Conservation (phyloP, 2,113 vertebrate genomes). For the Antechinus flavipes region DNA sequence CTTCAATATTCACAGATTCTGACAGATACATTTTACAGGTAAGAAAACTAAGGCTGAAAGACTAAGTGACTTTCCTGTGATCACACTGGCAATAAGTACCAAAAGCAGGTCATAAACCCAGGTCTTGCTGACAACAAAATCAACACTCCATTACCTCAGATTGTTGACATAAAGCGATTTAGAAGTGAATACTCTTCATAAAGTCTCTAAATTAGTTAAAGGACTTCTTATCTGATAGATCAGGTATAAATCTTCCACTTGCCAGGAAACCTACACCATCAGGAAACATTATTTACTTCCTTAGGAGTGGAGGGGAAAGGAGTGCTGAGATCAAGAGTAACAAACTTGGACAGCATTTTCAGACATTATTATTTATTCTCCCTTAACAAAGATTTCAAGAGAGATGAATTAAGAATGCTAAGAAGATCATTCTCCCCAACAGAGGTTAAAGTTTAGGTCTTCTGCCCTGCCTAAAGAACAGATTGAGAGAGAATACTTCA, state of each 20-base stretch:
- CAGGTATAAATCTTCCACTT: not conserved
- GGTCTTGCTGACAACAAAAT: not conserved
- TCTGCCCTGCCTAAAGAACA: not conserved
- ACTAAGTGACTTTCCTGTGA: not conserved
- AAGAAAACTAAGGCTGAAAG: not conserved
- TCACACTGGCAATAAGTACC: not conserved
- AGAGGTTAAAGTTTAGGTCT: not conserved
- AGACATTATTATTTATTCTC: not conserved
- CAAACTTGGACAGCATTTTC: not conserved
- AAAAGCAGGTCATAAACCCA: not conserved
- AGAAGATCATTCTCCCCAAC: not conserved
- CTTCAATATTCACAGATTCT: not conserved
- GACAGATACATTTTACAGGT: not conserved
- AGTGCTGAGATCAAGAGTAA: not conserved
- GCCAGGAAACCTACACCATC: not conserved
- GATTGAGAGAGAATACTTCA: not conserved
- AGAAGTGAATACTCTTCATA: not conserved
- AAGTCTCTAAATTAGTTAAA: not conserved
- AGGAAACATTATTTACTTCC: constrained; percentile 19
- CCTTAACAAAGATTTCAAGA: not conserved
- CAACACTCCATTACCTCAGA: not conserved
- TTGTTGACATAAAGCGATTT: not conserved
- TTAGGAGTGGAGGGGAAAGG: no score
- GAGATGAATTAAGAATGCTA: constrained; percentile 12
- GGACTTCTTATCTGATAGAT: not conserved